Conservation (phyloP, 64 coral and sea anemone genomes). For the Montipora cactus region DNA sequence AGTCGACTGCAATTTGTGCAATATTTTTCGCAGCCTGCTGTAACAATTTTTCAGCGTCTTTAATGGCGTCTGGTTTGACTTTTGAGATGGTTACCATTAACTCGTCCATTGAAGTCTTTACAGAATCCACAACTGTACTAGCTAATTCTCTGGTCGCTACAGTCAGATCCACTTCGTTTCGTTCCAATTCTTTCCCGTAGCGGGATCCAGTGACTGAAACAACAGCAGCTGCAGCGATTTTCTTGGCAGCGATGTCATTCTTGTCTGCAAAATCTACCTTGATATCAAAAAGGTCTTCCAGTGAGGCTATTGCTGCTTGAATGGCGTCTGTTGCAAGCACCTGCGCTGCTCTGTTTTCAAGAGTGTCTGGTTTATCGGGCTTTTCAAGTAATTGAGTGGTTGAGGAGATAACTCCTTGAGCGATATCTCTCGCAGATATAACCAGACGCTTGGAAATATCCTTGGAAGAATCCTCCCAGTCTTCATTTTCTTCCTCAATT, state of each 20-base stretch:
- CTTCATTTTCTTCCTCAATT: neutral
- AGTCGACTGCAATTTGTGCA: constrained; percentile 19
- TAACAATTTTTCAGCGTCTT: neutral
- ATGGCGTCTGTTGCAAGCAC: constrained; percentile 20
- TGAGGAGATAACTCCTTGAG: neutral
- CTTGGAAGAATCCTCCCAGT: neutral
- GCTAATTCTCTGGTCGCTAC: constrained; percentile 50
- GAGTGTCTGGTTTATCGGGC: neutral
- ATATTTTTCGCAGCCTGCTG: constrained; percentile 60
- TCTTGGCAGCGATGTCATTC: neutral
- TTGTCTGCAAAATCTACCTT: constrained; percentile 12
- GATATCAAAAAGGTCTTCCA: constrained; percentile 6
- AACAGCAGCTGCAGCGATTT: constrained; percentile 39
- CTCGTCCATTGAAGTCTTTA: constrained; percentile 48
- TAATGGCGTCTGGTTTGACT: neutral
- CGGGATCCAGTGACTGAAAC: constrained; percentile 38
- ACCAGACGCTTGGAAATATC: neutral
- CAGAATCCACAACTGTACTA: constrained; percentile 28
- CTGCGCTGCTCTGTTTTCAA: neutral
- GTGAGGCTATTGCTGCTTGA: neutral
- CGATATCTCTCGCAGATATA: neutral
- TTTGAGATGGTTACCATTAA: neutral
- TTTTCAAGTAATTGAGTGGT: neutral
- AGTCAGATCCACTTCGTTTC: constrained; percentile 45
- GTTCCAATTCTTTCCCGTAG: constrained; percentile 4